A percentile compares a stretch with the other conserved stretches of the same genome.
These are phyloP conservation scores for Ethmia dodecea DNA, from an alignment of 2,888 invertebrate genomes.

Conservation along the genomic window DNA sequence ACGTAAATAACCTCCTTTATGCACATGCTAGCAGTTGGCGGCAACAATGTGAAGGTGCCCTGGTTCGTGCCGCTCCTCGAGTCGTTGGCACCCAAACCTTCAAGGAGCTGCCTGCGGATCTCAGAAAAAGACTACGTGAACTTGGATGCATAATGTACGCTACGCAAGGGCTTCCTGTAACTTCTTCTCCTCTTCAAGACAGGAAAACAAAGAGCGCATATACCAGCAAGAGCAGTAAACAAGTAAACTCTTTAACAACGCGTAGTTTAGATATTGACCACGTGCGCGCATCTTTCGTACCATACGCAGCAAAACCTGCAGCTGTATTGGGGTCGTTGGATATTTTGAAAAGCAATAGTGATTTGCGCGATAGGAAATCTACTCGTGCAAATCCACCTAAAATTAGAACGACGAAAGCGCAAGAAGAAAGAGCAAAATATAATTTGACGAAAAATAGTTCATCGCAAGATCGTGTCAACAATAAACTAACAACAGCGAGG, in stretches of 20 bases:
- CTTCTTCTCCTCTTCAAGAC: slow-evolving; percentile 25
- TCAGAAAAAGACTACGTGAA: slow-evolving; percentile 49
- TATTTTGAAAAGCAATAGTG: slow-evolving; percentile 26
- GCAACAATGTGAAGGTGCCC: slow-evolving; percentile 46
- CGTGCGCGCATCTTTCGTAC: slow-evolving; percentile 53
- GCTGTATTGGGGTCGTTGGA: slow-evolving; percentile 24
- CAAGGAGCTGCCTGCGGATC: slow-evolving; percentile 45
- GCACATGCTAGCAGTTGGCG: slow-evolving; percentile 42
- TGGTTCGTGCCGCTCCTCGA: slow-evolving; percentile 48
- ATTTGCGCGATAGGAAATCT: slow-evolving; percentile 31
- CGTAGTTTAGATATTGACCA: slow-evolving; percentile 49
- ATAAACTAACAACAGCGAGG: slow-evolving; percentile 15
- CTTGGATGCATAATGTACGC: slow-evolving; percentile 53
- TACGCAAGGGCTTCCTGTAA: slow-evolving; percentile 26
- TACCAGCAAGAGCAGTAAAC: slow-evolving; percentile 22
- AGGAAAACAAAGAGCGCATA: slow-evolving; percentile 26
- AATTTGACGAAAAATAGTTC: slow-evolving; percentile 46
- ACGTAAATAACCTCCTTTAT: slow-evolving; percentile 28
- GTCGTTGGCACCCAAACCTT: slow-evolving; percentile 50
- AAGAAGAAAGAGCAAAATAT: slow-evolving; percentile 58
- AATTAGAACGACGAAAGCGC: slow-evolving; percentile 61
- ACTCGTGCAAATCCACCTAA: slow-evolving; percentile 30
- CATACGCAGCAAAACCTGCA: slow-evolving; percentile 44
- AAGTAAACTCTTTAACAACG: slow-evolving; percentile 16
- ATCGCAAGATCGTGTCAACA: slow-evolving; percentile 31